phyloP scores from a whole-genome alignment of 2,113 vertebrate genomes.

The Tretioscincus oriximinensis region DNA sequence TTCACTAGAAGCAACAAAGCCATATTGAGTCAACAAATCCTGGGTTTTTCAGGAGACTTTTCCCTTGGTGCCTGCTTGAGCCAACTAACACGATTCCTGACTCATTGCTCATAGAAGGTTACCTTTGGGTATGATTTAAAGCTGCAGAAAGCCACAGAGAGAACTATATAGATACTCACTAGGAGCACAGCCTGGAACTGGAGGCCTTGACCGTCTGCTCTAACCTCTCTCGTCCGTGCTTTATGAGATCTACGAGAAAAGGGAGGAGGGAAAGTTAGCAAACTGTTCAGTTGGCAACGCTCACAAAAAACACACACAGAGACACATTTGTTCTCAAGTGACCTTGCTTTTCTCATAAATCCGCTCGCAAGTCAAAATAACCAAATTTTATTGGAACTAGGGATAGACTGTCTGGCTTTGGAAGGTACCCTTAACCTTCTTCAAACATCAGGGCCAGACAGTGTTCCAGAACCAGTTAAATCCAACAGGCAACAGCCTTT shows the following conservation, averaged over 20 bases:
- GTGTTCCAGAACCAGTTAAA: neutral
- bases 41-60: neutral
- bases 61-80: slow-evolving; percentile 39
- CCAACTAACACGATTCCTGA: slow-evolving; percentile 60
- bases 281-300: slow-evolving; percentile 28
- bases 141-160: slow-evolving; percentile 30
- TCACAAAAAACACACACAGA: slow-evolving; percentile 51
- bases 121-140: slow-evolving; percentile 44
- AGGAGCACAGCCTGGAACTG: slow-evolving; percentile 50
- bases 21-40: slow-evolving; percentile 10
- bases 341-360: slow-evolving; percentile 61
- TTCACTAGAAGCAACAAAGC: accelerated
- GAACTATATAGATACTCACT: slow-evolving; percentile 52
- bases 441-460: slow-evolving; percentile 14
- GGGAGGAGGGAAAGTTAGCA: slow-evolving; percentile 44
- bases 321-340: slow-evolving; percentile 61
- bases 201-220: slow-evolving; percentile 63
- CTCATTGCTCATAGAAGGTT: neutral
- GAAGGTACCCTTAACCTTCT: slow-evolving; percentile 37
- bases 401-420: slow-evolving; percentile 42
- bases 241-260: slow-evolving; percentile 58
- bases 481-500: neutral
- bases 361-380: slow-evolving; percentile 61
- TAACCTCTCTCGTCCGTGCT: slow-evolving; percentile 58
- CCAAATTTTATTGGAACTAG: slow-evolving; percentile 57